phyloP scores from a whole-genome alignment of 2,888 invertebrate genomes.

The Pseudococcus viburni region DNA sequence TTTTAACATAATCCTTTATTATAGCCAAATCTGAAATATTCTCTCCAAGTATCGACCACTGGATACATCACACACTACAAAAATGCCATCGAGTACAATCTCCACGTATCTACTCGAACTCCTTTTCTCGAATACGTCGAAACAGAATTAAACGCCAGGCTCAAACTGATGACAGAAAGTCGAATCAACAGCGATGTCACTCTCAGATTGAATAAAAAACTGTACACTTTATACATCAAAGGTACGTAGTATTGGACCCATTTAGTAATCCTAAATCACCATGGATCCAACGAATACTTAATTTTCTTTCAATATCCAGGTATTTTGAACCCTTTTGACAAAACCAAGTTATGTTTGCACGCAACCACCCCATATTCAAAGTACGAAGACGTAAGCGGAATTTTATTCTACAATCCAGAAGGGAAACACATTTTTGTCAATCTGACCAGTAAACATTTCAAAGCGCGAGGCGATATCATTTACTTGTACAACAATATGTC shows the following conservation, averaged over 20 bases:
- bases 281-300: background rate
- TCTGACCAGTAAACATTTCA: constrained; percentile 79
- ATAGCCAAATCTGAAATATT: constrained; percentile 68
- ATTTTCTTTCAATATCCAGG: constrained; percentile 71
- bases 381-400: constrained; percentile 77
- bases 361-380: constrained; percentile 82
- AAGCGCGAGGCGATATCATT: constrained; percentile 80
- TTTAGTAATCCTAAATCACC: background rate
- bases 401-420: constrained; percentile 81
- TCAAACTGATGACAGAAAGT: constrained; percentile 67
- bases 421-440: constrained; percentile 82
- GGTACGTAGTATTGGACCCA: constrained; percentile 67
- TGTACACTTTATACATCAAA: constrained; percentile 68
- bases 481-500: constrained; percentile 76
- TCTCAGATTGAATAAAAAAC: constrained; percentile 68
- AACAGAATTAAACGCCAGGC: constrained; percentile 62
- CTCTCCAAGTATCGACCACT: constrained; percentile 67
- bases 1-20: background rate
- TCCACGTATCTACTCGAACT: constrained; percentile 67
- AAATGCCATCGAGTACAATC: constrained; percentile 56
- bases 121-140: constrained; percentile 68
- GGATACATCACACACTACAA: constrained; percentile 67
- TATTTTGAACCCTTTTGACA: constrained; percentile 80
- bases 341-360: constrained; percentile 83
- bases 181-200: constrained; percentile 67